Conservation (phyloP, 2,113 vertebrate species). For the Ursus arctos region DNA sequence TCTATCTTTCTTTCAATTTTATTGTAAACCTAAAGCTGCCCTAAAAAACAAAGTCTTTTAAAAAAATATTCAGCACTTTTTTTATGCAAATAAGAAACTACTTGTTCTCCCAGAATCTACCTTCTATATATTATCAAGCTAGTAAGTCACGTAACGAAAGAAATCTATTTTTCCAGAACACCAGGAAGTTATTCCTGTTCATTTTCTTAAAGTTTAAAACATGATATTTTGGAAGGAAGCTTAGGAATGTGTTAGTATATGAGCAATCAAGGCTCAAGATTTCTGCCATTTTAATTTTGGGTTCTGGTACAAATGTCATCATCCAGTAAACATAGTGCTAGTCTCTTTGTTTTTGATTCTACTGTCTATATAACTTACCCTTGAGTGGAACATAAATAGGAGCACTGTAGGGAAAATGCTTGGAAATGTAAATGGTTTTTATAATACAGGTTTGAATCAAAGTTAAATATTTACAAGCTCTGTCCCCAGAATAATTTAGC, state of each 20-base stretch:
- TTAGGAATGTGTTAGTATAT: background rate
- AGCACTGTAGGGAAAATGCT: background rate
- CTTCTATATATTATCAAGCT: background rate
- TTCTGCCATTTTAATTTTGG: constrained; percentile 27
- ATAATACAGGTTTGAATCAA: background rate
- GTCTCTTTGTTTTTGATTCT: background rate
- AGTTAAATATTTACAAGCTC: constrained; percentile 37
- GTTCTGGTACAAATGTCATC: background rate
- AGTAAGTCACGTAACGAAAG: background rate
- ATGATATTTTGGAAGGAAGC: background rate
- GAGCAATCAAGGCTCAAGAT: background rate
- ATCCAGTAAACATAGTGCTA: background rate
- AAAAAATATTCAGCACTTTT: background rate
- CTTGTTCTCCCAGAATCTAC: background rate
- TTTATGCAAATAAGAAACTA: background rate
- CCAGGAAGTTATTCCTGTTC: background rate
- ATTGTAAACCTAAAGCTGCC: background rate
- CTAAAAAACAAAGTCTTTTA: background rate
- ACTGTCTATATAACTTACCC: background rate
- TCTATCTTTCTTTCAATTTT: background rate
- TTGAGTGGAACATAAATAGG: background rate
- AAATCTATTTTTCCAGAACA: constrained; percentile 13
- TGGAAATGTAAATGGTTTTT: constrained; percentile 19
- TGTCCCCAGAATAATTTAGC: constrained; percentile 6
- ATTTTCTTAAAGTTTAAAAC: constrained; percentile 31